Conservation (phyloP, 2,797 vertebrate genomes). For the Scleropages formosus region DNA sequence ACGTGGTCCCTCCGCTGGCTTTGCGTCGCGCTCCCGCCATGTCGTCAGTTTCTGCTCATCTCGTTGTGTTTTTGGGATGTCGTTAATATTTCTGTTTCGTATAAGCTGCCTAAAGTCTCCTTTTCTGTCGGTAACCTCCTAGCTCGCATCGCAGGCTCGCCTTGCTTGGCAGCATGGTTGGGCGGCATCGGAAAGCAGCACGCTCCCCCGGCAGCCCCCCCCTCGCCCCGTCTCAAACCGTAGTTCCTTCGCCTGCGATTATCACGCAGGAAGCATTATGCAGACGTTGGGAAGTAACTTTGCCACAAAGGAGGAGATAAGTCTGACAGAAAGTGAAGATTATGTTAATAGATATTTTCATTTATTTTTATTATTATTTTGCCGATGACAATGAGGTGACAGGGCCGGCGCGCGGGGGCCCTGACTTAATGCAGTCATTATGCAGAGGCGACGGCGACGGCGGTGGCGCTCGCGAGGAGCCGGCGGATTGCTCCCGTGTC, state of each 20-base stretch:
- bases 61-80: not conserved
- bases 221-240: not conserved
- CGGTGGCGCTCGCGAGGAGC: constrained; percentile 16
- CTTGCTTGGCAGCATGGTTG: not conserved
- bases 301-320: constrained; percentile 33
- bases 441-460: not conserved
- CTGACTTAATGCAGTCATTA: constrained; percentile 30
- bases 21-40: constrained; percentile 20
- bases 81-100: not conserved
- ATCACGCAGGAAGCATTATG: constrained; percentile 29
- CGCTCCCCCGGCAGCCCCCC: not conserved
- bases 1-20: constrained; percentile 10
- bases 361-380: constrained; percentile 36
- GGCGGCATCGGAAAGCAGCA: not conserved
- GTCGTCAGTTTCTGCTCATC: constrained; percentile 19
- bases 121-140: not conserved
- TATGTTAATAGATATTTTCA: constrained; percentile 39
- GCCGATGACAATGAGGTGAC: constrained; percentile 35
- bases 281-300: constrained; percentile 33
- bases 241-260: constrained; percentile 32
- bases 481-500: constrained; percentile 31
- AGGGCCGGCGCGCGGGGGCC: constrained; percentile 22
- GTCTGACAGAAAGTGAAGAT: constrained; percentile 37
- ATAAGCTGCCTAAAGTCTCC: not conserved
- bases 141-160: not conserved